Conservation (phyloP, 2,888 invertebrate species). For the Chorisops tibialis region DNA sequence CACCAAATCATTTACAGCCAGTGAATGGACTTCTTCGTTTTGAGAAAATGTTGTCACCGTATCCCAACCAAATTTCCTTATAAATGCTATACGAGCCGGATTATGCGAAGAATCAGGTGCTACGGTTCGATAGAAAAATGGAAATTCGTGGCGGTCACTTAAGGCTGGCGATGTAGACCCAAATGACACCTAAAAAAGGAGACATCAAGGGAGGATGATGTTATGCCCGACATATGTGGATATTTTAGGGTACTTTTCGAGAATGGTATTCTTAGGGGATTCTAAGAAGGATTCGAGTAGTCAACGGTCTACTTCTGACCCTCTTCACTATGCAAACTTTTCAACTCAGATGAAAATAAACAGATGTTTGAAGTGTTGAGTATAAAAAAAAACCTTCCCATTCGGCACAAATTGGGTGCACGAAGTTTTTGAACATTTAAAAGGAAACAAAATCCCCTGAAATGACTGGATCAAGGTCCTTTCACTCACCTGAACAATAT, state of each 20-base stretch:
- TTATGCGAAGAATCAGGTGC: conserved; percentile 90
- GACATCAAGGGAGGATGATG: too few species aligned
- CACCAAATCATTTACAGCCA: conserved; percentile 84
- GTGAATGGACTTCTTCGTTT: conserved; percentile 78
- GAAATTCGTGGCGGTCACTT: conserved; percentile 84
- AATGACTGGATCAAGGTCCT: background rate
- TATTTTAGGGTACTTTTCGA: too few species aligned
- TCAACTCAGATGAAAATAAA: background rate
- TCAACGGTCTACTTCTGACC: too few species aligned
- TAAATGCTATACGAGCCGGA: conserved; percentile 78
- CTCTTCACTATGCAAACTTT: background rate
- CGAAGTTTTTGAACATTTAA: background rate
- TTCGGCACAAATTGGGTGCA: conserved; percentile 7
- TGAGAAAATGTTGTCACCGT: conserved; percentile 85
- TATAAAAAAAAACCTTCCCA: background rate
- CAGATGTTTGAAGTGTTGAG: background rate
- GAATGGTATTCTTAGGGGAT: too few species aligned
- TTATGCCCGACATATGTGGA: too few species aligned
- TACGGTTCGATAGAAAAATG: conserved; percentile 83
- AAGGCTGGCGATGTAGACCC: conserved; percentile 86
- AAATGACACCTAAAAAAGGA: conserved; percentile 69
- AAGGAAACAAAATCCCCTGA: conserved; percentile 4
- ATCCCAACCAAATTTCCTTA: conserved; percentile 70
- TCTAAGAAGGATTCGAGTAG: too few species aligned
- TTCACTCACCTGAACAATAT: conserved; percentile 74